phyloP scores from a whole-genome alignment of 2,113 vertebrate species.

The Nycticorax nycticorax region DNA sequence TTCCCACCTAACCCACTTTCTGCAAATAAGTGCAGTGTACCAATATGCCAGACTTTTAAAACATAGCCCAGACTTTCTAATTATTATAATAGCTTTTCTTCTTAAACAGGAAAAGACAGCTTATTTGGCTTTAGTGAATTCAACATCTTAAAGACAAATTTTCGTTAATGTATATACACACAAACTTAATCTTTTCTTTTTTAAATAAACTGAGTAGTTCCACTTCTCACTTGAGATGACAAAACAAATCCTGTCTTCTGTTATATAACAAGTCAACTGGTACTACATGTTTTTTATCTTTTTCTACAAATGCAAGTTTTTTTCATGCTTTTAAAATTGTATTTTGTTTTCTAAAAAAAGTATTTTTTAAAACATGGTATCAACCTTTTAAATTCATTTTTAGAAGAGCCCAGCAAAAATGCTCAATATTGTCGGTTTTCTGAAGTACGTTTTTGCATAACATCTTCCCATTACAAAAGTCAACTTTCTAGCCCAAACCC shows the following conservation, averaged over 20 bases:
- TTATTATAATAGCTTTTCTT: background rate
- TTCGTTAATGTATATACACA: background rate
- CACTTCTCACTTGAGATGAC: background rate
- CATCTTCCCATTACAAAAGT: conserved; percentile 21
- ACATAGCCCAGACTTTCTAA: background rate
- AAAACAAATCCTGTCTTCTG: background rate
- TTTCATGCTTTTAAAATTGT: background rate
- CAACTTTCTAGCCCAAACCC: conserved; percentile 23
- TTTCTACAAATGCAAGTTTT: background rate
- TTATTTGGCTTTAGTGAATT: conserved; percentile 31
- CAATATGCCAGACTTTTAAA: background rate
- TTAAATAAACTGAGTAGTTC: background rate
- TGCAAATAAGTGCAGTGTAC: background rate
- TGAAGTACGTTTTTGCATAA: conserved; percentile 10
- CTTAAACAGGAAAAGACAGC: background rate
- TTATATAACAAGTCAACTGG: background rate
- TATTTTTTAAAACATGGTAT: background rate
- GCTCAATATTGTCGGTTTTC: background rate
- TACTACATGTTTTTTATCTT: background rate
- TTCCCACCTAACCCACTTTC: background rate
- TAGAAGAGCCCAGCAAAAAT: background rate
- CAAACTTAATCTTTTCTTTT: background rate
- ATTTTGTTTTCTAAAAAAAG: background rate
- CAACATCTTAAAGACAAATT: background rate
- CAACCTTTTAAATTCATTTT: background rate